These are phyloP conservation scores for Campoplex nolae DNA, from an alignment of 2,888 invertebrate species.

Conservation along the genomic window DNA sequence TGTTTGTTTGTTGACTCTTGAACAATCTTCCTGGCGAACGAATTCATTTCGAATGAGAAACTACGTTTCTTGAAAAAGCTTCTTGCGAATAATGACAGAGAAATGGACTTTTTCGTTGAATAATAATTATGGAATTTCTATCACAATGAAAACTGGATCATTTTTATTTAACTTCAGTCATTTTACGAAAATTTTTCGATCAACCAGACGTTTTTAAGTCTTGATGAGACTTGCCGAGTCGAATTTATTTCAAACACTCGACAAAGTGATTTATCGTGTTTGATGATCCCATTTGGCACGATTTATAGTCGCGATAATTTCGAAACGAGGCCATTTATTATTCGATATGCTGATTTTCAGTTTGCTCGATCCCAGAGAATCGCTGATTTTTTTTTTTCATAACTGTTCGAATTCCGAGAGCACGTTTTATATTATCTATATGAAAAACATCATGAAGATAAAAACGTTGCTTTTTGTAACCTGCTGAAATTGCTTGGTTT, in stretches of 20 bases:
- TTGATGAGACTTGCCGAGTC: background rate
- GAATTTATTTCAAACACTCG: background rate
- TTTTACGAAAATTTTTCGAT: background rate
- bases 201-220: background rate
- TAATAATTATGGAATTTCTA: background rate
- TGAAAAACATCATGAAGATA: background rate
- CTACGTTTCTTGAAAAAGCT: no score
- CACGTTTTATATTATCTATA: background rate
- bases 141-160: background rate
- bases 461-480: no score
- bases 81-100: background rate
- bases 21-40: background rate
- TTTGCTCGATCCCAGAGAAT: background rate
- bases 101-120: background rate
- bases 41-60: background rate
- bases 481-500: background rate
- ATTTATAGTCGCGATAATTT: background rate
- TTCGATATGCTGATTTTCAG: background rate
- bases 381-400: background rate
- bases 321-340: background rate
- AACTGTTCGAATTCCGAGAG: background rate
- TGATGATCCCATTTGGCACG: background rate
- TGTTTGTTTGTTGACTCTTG: constrained; percentile 11
- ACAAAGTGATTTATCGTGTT: background rate
- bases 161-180: background rate